Conservation (phyloP, 2,113 vertebrate species). For the Hyla sarda region DNA sequence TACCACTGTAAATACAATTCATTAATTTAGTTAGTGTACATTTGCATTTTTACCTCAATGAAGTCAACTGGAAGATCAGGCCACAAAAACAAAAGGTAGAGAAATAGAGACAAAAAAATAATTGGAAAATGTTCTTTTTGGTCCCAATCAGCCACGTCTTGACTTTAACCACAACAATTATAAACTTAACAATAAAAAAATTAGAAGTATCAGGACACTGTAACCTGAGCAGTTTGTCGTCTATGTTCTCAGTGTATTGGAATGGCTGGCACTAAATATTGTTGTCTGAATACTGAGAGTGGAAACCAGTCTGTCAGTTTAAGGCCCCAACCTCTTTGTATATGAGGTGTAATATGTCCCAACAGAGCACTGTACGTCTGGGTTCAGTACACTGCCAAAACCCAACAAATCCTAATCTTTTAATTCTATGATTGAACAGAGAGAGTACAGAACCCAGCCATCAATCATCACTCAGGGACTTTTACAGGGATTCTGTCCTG, state of each 20-base stretch:
- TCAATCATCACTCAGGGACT: constrained; percentile 42
- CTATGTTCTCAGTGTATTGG: not conserved
- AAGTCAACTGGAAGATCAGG: too few relatives aligned
- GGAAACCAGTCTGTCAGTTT: constrained; percentile 33
- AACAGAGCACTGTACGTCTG: constrained; percentile 24
- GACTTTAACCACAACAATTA: too few relatives aligned
- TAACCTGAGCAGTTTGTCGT: not conserved
- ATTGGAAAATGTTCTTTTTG: too few relatives aligned
- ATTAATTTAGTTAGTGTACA: too few relatives aligned
- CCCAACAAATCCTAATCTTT: constrained; percentile 51
- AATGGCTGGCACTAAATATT: constrained; percentile 17
- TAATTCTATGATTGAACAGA: constrained; percentile 49
- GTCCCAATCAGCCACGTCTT: too few relatives aligned
- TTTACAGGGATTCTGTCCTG: constrained; percentile 16
- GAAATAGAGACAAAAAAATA: too few relatives aligned
- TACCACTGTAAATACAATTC: too few relatives aligned
- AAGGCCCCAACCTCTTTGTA: constrained; percentile 26
- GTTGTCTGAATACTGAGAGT: not conserved
- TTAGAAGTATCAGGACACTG: not conserved
- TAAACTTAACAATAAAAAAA: not conserved
- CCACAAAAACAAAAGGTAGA: too few relatives aligned
- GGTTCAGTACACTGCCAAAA: constrained; percentile 52
- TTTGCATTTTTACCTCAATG: too few relatives aligned
- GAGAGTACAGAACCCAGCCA: constrained; percentile 12
- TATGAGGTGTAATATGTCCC: constrained; percentile 57